Conservation (phyloP, 2,797 vertebrate genomes). For the Scyliorhinus canicula region DNA sequence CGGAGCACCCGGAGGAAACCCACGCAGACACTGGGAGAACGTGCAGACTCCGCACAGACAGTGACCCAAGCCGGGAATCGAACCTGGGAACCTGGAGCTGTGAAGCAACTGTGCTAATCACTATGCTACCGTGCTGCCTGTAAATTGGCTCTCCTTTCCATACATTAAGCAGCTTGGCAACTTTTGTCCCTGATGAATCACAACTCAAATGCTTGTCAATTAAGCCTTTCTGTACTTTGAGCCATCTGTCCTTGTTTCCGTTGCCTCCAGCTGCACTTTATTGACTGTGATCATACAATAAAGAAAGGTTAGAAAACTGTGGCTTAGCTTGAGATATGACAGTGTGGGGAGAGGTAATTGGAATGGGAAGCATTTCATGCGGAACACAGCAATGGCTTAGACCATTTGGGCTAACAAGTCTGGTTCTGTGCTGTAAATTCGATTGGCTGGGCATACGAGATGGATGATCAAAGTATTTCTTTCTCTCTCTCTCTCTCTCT, state of each 20-base stretch:
- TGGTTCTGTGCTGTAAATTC: background rate
- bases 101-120: no score
- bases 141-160: background rate
- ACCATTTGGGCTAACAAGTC: background rate
- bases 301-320: background rate
- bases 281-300: background rate
- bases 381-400: background rate
- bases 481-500: background rate
- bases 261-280: background rate
- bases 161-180: background rate
- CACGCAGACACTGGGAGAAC: no score
- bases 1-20: no score
- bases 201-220: background rate
- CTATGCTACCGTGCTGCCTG: no score
- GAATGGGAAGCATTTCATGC: background rate
- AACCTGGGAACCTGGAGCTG: no score
- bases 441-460: background rate
- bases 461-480: background rate
- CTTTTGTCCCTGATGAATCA: background rate
- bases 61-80: no score
- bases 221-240: background rate
- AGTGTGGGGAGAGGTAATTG: background rate
- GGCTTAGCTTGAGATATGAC: background rate
- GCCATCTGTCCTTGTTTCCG: background rate
- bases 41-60: no score